A percentile compares a stretch with the other conserved stretches of the same genome.
Conservation (phyloP, 2,113 vertebrate genomes). For the Rissa tridactyla region DNA sequence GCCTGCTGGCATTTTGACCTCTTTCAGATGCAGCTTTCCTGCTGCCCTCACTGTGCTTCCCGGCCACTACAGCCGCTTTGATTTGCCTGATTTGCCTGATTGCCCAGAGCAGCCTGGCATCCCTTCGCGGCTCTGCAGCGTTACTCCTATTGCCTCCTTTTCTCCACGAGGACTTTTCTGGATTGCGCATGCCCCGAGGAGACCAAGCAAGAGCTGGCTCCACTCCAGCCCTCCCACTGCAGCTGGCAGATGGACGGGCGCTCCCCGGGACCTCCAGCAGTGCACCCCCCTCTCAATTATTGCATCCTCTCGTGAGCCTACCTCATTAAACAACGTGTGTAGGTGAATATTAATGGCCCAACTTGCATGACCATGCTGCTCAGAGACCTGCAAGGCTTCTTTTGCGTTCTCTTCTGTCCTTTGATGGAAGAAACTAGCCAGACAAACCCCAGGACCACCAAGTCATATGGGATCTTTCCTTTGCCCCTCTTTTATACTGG, state of each 20-base stretch:
- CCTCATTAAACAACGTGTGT: not conserved
- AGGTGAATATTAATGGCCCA: not conserved
- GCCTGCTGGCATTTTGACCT: not conserved
- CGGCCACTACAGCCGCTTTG: not conserved
- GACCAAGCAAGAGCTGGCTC: not conserved
- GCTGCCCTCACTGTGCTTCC: not conserved
- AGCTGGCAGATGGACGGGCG: fast-evolving
- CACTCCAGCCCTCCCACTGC: not conserved
- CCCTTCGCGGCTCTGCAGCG: not conserved
- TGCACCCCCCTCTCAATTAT: not conserved
- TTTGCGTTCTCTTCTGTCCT: not conserved
- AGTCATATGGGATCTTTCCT: not conserved
- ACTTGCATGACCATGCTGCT: not conserved
- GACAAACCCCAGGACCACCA: not conserved
- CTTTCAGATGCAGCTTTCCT: not conserved
- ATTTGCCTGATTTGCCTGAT: not conserved
- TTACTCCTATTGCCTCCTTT: not conserved
- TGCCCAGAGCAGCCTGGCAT: not conserved
- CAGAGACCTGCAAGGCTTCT: not conserved
- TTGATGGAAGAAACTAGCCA: not conserved
- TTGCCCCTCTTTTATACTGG: not conserved
- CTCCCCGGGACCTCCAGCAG: not conserved
- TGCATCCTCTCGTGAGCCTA: not conserved
- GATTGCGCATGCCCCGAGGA: not conserved
- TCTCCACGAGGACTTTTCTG: not conserved